Conservation (phyloP, 2,113 vertebrate genomes). For the Cebidichthys violaceus region DNA sequence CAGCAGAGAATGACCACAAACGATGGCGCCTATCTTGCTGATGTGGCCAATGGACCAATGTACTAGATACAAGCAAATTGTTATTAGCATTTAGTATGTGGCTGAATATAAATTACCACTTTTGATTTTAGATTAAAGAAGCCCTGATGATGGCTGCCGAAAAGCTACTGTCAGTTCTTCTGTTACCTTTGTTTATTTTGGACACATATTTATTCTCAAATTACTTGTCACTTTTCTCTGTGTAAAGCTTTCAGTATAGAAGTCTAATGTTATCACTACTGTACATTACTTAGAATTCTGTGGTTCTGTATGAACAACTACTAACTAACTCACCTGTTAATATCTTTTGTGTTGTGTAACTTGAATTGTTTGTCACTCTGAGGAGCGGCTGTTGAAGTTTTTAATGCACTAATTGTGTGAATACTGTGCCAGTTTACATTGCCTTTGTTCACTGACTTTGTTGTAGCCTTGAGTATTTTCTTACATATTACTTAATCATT, state of each 20-base stretch:
- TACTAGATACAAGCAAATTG: not conserved
- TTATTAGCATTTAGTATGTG: not conserved
- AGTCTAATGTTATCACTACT: conserved; percentile 38
- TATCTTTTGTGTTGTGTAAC: conserved; percentile 20
- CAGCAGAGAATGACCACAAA: conserved; percentile 8
- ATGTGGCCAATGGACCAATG: not conserved
- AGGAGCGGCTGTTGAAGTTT: conserved; percentile 52
- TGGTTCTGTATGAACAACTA: conserved; percentile 12
- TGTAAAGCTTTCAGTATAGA: not conserved
- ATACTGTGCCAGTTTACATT: conserved; percentile 53
- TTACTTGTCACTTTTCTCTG: not conserved
- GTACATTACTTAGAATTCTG: conserved; percentile 17
- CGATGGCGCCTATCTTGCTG: not conserved
- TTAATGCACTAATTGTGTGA: conserved; percentile 70
- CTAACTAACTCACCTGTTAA: conserved; percentile 26
- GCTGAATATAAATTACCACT: not conserved
- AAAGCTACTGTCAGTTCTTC: not conserved
- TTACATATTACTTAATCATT: conserved; percentile 20
- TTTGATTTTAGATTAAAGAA: not conserved
- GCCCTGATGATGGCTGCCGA: conserved; percentile 5
- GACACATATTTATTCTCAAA: conserved; percentile 7
- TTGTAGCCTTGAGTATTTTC: conserved; percentile 18
- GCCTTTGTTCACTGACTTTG: conserved; percentile 46
- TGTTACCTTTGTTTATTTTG: conserved; percentile 46
- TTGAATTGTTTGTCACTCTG: conserved; percentile 24